Conservation (phyloP, 2,797 vertebrate species). For the Astyanax mexicanus region DNA sequence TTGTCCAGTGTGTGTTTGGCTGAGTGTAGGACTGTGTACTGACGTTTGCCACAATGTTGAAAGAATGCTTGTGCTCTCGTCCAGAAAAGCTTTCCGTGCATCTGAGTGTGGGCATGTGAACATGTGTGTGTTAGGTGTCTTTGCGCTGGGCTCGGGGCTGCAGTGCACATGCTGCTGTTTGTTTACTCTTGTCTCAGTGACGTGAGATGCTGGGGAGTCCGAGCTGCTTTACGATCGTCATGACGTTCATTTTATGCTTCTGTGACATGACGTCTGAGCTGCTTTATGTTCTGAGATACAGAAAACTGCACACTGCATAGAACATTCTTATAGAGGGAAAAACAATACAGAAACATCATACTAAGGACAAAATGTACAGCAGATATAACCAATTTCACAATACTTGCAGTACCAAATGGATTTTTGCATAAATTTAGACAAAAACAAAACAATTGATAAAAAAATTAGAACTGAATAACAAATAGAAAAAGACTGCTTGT, state of each 20-base stretch:
- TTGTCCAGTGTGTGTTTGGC: background rate
- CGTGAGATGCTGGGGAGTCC: background rate
- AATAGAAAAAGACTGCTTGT: too few species aligned
- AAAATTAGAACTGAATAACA: too few species aligned
- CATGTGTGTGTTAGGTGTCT: background rate
- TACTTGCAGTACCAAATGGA: too few species aligned
- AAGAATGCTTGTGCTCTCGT: background rate
- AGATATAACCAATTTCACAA: too few species aligned
- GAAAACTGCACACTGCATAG: background rate
- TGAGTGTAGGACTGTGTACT: background rate
- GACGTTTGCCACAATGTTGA: background rate
- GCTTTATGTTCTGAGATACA: conserved; percentile 13
- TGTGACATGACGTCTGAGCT: background rate
- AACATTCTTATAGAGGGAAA: background rate
- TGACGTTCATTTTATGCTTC: conserved; percentile 18
- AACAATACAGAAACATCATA: background rate
- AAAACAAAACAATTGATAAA: too few species aligned
- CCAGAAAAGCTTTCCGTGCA: background rate
- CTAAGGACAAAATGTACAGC: too few species aligned
- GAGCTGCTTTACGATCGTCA: background rate
- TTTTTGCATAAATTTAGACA: too few species aligned
- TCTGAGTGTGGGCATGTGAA: background rate
- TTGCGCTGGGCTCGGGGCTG: background rate
- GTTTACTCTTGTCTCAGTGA: conserved; percentile 20
- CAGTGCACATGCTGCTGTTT: background rate